These are phyloP conservation scores for Drosophila suboccidentalis DNA, from an alignment of 2,888 invertebrate species.

Conservation along the genomic window DNA sequence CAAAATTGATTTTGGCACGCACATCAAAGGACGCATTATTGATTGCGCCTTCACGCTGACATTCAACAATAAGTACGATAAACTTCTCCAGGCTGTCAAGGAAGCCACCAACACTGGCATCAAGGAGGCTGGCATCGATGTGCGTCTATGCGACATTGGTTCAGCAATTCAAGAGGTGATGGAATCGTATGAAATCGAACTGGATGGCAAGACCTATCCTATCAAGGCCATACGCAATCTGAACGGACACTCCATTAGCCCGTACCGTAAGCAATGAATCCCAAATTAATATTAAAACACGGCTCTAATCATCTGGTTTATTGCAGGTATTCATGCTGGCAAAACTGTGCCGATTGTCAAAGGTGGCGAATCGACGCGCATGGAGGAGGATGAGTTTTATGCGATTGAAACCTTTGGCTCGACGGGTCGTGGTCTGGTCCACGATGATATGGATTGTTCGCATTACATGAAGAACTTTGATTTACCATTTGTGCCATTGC, in stretches of 20 bases:
- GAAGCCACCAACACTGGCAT: constrained; percentile 99
- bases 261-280: constrained; percentile 91
- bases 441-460: constrained; percentile 99
- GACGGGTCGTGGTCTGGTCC: constrained; percentile 96
- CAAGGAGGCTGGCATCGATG: constrained; percentile 97
- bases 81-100: constrained; percentile 96
- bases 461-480: constrained; percentile 99
- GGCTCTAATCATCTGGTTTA: background rate
- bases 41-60: constrained; percentile 99
- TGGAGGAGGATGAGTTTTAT: constrained; percentile 99
- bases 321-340: constrained; percentile 94
- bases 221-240: constrained; percentile 99
- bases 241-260: constrained; percentile 99
- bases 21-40: constrained; percentile 98
- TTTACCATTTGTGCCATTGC: constrained; percentile 94
- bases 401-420: constrained; percentile 99
- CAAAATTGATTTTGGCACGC: constrained; percentile 99
- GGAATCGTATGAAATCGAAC: constrained; percentile 99
- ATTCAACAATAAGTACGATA: constrained; percentile 98
- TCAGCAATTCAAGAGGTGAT: constrained; percentile 99
- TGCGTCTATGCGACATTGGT: constrained; percentile 98
- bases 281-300: background rate
- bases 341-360: constrained; percentile 99
- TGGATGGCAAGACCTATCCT: constrained; percentile 98
- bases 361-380: constrained; percentile 98